Base-by-base conservation (phyloP, 2,113 vertebrate genomes). In the Esox niger region DNA sequence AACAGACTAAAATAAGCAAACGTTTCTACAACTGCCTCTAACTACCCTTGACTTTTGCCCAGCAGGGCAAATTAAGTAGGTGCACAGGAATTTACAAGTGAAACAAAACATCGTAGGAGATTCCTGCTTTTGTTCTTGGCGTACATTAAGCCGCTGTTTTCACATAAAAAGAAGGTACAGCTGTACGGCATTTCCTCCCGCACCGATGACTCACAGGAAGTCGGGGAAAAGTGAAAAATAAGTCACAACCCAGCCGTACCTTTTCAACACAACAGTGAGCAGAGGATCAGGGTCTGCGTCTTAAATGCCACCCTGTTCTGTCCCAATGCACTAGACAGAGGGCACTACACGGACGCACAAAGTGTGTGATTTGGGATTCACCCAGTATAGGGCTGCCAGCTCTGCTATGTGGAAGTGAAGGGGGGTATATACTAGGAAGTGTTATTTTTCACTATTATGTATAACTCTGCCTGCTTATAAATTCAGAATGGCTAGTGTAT, bases 111-210 rank as follows among this genome's bases (percentile, higher is more conserved):
- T 59, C 60, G 70, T 62, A 70, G 43, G 76, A 66, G 80, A 91
- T 91, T 92, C 89, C 89, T 90, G 88, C 82, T 82, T 91, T 93
- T 91, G 89, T 91, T 89, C 79, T 81, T 70, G 1, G 69, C 32
- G 68, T 78, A 82, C 82, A 87, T 89, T 85, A 87, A 87, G 84
- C 75, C 33, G 60, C 0, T 86, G 84, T 89, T 91, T 90, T 87
- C 70, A 73, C 82, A 89, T 85, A 75, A 86, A 86, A 70, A 86
- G 83, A 83, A 87, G 79, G 81, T 83, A 84, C 84, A 86, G 90
- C 87, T 88, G 86, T 87, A 86, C 86, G 88, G 83, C 79, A 80
- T 87, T 90, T 89, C 86, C 86, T 90, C 70, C 76, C 26, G 75
- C 38, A 77, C 69, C 73, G 79, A 82, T 90, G 88, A 91, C 78